These are phyloP conservation scores for Apogon talboti DNA, from an alignment of 2,797 vertebrate species.

Conservation along the genomic window DNA sequence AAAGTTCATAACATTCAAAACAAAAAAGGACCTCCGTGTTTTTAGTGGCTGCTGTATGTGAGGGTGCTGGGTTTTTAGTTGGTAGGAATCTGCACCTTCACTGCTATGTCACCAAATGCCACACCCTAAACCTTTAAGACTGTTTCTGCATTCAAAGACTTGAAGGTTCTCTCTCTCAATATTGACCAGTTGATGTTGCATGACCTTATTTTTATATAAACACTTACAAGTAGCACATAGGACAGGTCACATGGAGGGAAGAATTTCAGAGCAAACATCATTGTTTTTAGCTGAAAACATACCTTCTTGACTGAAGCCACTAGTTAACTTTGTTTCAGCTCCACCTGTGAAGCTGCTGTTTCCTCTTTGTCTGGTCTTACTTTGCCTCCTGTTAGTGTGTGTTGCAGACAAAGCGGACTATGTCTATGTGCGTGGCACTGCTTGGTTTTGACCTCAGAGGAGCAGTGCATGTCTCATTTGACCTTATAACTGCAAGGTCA, in stretches of 20 bases:
- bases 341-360: slow-evolving; percentile 3
- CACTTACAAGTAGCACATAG: neutral
- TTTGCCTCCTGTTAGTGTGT: neutral
- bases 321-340: slow-evolving; percentile 7
- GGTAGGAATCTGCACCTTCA: no score
- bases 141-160: no score
- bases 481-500: slow-evolving; percentile 69
- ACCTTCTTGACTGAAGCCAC: slow-evolving; percentile 46
- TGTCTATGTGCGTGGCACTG: slow-evolving; percentile 22
- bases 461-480: slow-evolving; percentile 17
- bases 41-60: no score
- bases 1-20: no score
- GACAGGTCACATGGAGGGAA: neutral
- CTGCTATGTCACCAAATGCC: no score
- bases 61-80: no score
- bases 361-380: neutral
- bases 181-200: no score
- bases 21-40: no score
- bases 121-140: no score
- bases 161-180: no score
- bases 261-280: slow-evolving; percentile 4
- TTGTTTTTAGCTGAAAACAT: slow-evolving; percentile 13
- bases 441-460: slow-evolving; percentile 18
- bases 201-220: no score
- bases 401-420: neutral